Conservation (phyloP, 2,797 vertebrate species). For the Denticeps clupeoides region DNA sequence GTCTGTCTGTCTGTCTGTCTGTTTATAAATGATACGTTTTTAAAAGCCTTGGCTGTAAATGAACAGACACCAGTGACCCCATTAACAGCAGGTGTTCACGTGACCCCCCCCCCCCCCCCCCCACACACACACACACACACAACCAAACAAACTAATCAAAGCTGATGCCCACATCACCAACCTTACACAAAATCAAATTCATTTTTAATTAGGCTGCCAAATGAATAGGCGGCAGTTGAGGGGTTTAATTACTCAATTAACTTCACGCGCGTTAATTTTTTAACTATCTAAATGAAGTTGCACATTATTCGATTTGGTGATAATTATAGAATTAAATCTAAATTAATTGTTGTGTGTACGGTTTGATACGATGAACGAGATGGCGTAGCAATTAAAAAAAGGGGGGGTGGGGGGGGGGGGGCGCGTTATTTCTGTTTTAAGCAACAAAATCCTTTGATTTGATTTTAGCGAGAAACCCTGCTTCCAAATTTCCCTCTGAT, state of each 20-base stretch:
- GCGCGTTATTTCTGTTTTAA: conserved; percentile 75
- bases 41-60: conserved; percentile 26
- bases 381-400: conserved; percentile 72
- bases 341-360: conserved; percentile 89
- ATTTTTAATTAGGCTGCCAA: conserved; percentile 99
- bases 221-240: conserved; percentile 99
- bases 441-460: conserved; percentile 45
- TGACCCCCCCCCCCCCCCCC: no score
- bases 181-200: conserved; percentile 98
- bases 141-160: conserved; percentile 84
- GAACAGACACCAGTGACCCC: conserved; percentile 35
- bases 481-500: conserved; percentile 72
- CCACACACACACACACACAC: conserved; percentile 50
- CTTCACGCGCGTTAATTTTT: conserved; percentile 99
- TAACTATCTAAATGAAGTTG: conserved; percentile 94
- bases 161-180: conserved; percentile 94
- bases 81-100: conserved; percentile 51
- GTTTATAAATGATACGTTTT: background rate
- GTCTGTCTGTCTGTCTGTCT: no score
- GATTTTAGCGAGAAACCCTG: conserved; percentile 56
- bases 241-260: conserved; percentile 99
- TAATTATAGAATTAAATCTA: conserved; percentile 97
- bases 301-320: conserved; percentile 95
- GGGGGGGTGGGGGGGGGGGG: no score
- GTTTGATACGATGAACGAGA: conserved; percentile 78